phyloP scores from a whole-genome alignment of 2,888 invertebrate species.

The Nephrotoma guestfalica region DNA sequence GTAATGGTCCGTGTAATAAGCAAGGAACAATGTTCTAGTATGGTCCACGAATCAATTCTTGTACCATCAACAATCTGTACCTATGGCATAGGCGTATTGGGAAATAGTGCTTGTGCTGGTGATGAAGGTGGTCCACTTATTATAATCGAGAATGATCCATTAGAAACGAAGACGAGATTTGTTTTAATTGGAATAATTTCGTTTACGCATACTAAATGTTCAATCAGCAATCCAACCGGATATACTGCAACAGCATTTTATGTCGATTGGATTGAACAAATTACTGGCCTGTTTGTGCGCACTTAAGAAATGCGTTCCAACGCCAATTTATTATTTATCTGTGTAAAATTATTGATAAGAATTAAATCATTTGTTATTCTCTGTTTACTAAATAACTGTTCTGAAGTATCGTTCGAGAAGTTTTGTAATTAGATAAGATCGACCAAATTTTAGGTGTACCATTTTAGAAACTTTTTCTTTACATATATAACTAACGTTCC shows the following conservation, averaged over 20 bases:
- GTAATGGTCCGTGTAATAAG: not conserved
- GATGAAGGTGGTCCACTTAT: not conserved
- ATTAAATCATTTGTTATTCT: too few species aligned
- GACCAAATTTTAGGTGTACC: too few species aligned
- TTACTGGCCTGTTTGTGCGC: not conserved
- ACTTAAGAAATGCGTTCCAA: not conserved
- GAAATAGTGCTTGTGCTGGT: not conserved
- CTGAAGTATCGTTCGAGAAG: too few species aligned
- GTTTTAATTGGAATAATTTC: not conserved
- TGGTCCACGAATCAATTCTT: not conserved
- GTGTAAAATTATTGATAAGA: too few species aligned
- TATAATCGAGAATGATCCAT: not conserved
- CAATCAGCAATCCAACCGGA: not conserved
- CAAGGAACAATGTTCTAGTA: not conserved
- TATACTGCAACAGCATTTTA: not conserved
- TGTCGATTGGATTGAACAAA: not conserved
- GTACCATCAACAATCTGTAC: not conserved
- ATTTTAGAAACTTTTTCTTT: too few species aligned
- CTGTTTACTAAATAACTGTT: too few species aligned
- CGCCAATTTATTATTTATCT: too few species aligned
- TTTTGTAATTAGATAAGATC: too few species aligned
- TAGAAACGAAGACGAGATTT: not conserved
- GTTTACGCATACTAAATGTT: not conserved
- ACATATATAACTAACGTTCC: too few species aligned
- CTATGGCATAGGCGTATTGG: not conserved